phyloP scores from a whole-genome alignment of 53 echinoderm and acorn worm species.

The Astropecten irregularis region DNA sequence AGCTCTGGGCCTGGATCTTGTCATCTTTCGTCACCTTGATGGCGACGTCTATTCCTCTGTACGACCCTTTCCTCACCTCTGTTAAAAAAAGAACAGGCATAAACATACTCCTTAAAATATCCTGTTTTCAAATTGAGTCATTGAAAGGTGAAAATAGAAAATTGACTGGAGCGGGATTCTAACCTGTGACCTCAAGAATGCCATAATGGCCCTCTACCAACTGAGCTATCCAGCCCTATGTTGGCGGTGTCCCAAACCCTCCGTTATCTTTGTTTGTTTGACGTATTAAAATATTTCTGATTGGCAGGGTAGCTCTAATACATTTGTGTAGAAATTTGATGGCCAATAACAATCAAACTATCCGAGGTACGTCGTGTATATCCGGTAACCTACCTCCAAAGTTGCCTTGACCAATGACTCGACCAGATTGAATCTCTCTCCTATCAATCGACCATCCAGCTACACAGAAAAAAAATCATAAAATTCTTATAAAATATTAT shows the following conservation, averaged over 20 bases:
- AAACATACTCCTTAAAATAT: background rate
- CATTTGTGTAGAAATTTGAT: background rate
- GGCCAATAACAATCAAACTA: too few relatives aligned
- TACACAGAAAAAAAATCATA: constrained; percentile 5
- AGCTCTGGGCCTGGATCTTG: constrained; percentile 57
- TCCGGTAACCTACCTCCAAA: constrained; percentile 82
- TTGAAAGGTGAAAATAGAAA: too few relatives aligned
- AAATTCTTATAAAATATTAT: background rate
- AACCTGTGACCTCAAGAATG: too few relatives aligned
- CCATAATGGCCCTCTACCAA: too few relatives aligned
- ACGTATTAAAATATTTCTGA: too few relatives aligned
- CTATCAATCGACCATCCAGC: constrained; percentile 70
- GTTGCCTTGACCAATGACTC: constrained; percentile 62
- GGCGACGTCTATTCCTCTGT: constrained; percentile 58
- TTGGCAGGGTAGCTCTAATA: background rate
- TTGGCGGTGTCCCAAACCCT: too few relatives aligned
- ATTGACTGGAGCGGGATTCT: too few relatives aligned
- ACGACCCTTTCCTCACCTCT: constrained; percentile 62
- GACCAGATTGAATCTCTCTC: constrained; percentile 29
- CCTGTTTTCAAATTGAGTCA: background rate
- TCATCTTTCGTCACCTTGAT: constrained; percentile 64
- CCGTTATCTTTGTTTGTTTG: too few relatives aligned
- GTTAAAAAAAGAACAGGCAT: background rate
- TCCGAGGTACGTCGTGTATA: too few relatives aligned
- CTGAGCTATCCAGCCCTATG: too few relatives aligned